phyloP scores from a whole-genome alignment of 2,888 invertebrate species.

The Stenodera caucasica region DNA sequence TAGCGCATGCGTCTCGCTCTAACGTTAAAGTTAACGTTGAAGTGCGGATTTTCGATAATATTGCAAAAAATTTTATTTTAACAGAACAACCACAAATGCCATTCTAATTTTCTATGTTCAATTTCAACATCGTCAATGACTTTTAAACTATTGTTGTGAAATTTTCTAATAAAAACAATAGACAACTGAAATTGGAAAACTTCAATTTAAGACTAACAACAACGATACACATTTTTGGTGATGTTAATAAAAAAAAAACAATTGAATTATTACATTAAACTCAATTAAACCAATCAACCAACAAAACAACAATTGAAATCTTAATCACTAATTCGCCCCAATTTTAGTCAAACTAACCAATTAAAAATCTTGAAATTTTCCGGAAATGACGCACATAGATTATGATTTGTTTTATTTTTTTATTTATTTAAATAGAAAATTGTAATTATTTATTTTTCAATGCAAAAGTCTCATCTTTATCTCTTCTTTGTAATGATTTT shows the following conservation, averaged over 20 bases:
- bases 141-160: background rate
- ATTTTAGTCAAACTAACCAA: no score
- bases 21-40: background rate
- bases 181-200: conserved; percentile 5
- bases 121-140: background rate
- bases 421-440: no score
- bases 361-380: no score
- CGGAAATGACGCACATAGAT: no score
- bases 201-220: background rate
- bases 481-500: background rate
- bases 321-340: background rate
- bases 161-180: background rate
- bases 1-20: no score
- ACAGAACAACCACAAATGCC: background rate
- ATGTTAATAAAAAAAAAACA: no score
- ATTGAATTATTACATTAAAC: no score
- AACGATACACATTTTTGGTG: background rate
- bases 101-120: background rate
- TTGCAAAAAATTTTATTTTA: background rate
- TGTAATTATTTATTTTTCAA: no score
- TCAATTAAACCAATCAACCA: background rate
- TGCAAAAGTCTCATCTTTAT: background rate
- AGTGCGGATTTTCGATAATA: background rate
- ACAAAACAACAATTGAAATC: background rate
- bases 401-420: no score